These are phyloP conservation scores for Zelleria hepariella DNA, from an alignment of 2,888 invertebrate genomes.

Conservation along the genomic window DNA sequence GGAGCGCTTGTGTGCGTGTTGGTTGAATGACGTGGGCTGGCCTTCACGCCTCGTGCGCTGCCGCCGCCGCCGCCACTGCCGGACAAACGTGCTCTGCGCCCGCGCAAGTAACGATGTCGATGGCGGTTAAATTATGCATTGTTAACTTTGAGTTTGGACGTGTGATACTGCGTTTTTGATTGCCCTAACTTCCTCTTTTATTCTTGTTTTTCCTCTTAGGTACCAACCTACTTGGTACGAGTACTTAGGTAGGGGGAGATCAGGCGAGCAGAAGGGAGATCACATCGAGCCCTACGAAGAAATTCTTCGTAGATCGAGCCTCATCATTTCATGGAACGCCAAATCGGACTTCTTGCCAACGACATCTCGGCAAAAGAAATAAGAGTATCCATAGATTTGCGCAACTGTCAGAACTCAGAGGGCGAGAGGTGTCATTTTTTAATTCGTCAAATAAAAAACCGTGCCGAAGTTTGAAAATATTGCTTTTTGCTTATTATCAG, in stretches of 20 bases:
- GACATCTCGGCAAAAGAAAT: too few relatives aligned
- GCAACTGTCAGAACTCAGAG: not conserved
- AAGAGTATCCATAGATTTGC: not conserved
- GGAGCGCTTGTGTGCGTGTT: constrained; percentile 27
- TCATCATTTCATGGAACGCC: too few relatives aligned
- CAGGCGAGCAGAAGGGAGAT: not conserved
- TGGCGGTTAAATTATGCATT: constrained; percentile 6
- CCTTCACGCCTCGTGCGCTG: constrained; percentile 31
- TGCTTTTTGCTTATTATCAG: not conserved
- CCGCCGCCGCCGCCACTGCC: constrained; percentile 7
- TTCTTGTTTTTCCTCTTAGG: too few relatives aligned
- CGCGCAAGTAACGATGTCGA: constrained; percentile 11
- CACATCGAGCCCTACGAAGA: too few relatives aligned
- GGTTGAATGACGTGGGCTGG: constrained; percentile 40
- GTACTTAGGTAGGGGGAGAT: not conserved
- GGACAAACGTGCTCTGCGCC: not conserved
- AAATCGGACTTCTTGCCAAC: too few relatives aligned
- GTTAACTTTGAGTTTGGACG: not conserved
- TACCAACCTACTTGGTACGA: too few relatives aligned
- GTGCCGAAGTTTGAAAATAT: not conserved
- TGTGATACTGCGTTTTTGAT: not conserved
- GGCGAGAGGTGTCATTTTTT: not conserved
- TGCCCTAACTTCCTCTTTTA: too few relatives aligned
- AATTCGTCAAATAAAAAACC: not conserved
- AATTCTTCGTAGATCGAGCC: too few relatives aligned